Evolutionary conservation across 2,888 invertebrate genomes (phyloP).

Genomic region (Palloptera scutellata): DNA sequence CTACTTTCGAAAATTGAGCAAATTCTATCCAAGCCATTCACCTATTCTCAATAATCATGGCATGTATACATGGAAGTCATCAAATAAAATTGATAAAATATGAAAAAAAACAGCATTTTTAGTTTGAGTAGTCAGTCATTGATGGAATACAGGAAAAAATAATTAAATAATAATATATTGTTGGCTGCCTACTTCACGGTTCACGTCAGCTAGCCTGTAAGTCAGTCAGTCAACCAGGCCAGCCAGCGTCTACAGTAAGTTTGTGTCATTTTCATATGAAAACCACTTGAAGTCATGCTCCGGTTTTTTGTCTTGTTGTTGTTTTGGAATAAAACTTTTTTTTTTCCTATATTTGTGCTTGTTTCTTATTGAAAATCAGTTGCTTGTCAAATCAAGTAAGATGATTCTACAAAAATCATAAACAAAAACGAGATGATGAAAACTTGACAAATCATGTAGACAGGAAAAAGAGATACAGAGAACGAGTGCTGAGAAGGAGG

Average conservation of each 20-base stretch:
- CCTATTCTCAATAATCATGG: no score
- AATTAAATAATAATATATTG: background rate
- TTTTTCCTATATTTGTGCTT: slow-evolving; percentile 12
- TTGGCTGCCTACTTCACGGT: background rate
- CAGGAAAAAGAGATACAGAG: slow-evolving; percentile 27
- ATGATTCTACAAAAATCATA: slow-evolving; percentile 39
- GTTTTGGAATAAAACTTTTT: slow-evolving; percentile 5
- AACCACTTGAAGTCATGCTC: slow-evolving; percentile 15
- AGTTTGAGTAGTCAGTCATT: no score
- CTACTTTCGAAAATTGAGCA: no score
- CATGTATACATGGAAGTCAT: background rate
- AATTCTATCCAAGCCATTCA: no score
- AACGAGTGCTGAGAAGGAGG: slow-evolving; percentile 34
- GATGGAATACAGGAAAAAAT: no score
- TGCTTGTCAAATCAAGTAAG: slow-evolving; percentile 39
- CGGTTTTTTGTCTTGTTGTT: background rate
- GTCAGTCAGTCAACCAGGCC: background rate
- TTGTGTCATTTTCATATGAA: slow-evolving; percentile 25
- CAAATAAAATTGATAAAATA: background rate
- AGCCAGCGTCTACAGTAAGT: slow-evolving; percentile 6
- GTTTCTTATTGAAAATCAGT: slow-evolving; percentile 31
- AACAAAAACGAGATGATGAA: slow-evolving; percentile 13
- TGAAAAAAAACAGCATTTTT: background rate
- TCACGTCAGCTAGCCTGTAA: background rate
- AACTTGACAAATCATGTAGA: slow-evolving; percentile 20